A percentile compares a stretch with the other conserved stretches of the same genome.
Conservation (phyloP, 2,113 vertebrate species). For the Marmota flaviventris region DNA sequence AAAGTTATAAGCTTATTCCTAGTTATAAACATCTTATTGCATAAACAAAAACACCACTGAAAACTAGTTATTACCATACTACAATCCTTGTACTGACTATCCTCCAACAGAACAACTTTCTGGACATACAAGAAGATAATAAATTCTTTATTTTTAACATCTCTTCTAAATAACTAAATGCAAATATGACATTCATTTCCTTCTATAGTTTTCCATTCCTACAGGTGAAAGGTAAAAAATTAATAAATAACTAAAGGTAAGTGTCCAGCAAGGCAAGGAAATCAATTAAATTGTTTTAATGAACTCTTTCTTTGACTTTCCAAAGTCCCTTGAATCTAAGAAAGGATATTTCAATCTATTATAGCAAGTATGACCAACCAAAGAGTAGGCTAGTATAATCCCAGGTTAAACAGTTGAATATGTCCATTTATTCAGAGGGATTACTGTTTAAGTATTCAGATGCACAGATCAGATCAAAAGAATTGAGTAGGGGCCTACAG, state of each 20-base stretch:
- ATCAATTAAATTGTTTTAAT: slow-evolving; percentile 38
- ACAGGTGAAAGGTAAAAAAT: not conserved
- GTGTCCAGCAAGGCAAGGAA: not conserved
- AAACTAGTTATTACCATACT: not conserved
- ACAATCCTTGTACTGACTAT: not conserved
- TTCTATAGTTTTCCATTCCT: not conserved
- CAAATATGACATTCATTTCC: not conserved
- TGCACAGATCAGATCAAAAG: not conserved
- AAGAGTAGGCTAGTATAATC: not conserved
- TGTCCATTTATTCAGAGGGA: not conserved
- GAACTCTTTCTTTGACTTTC: not conserved
- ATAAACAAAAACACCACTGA: not conserved
- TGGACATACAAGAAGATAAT: not conserved
- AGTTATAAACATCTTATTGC: not conserved
- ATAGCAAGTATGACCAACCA: not conserved
- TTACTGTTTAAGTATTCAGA: not conserved
- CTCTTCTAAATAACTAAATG: not conserved
- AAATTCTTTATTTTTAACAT: slow-evolving; percentile 14
- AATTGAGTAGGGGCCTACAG: not conserved
- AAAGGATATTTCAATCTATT: not conserved
- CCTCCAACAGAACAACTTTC: not conserved
- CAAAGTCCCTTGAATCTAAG: not conserved
- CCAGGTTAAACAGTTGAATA: not conserved
- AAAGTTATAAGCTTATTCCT: not conserved
- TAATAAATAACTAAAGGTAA: not conserved